A percentile compares a stretch with the other conserved stretches of the same genome.
Evolutionary conservation across 2,888 invertebrate species (phyloP).

Genomic region (Oligia fasciuncula): DNA sequence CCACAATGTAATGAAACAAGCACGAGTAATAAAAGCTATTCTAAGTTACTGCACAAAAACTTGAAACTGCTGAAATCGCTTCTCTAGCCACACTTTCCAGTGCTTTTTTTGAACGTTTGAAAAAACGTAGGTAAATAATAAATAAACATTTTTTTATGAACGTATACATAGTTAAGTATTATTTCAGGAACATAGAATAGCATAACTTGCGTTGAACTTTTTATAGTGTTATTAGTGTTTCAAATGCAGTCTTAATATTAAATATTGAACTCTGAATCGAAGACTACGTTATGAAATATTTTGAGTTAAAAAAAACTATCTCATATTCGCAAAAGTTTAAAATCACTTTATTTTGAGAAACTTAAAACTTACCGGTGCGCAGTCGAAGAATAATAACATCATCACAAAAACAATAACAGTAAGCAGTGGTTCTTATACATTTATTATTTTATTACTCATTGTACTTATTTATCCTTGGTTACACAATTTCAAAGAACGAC

Average conservation of each 20-base stretch:
- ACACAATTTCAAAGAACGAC: slow-evolving; percentile 29
- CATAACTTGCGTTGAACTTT: not conserved
- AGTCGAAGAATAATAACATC: slow-evolving; percentile 8
- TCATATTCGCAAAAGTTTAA: not conserved
- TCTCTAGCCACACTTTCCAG: not conserved
- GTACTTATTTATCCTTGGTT: slow-evolving; percentile 27
- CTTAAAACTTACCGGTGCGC: not conserved
- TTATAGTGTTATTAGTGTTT: not conserved
- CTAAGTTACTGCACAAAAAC: not conserved
- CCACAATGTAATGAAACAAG: not conserved
- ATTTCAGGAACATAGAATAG: not conserved
- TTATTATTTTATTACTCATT: slow-evolving; percentile 38
- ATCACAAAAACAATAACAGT: slow-evolving; percentile 25
- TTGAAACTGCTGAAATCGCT: slow-evolving; percentile 8
- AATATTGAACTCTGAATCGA: not conserved
- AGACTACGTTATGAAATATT: not conserved
- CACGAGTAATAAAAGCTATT: not conserved
- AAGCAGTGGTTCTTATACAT: slow-evolving; percentile 16
- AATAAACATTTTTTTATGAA: too few species aligned
- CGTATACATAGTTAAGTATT: not conserved
- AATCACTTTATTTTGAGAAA: not conserved
- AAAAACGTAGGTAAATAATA: not conserved
- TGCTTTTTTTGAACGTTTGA: not conserved
- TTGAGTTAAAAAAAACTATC: too few species aligned
- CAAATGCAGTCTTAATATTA: not conserved